phyloP scores from a whole-genome alignment of 2,113 vertebrate genomes.

The Picathartes gymnocephalus region DNA sequence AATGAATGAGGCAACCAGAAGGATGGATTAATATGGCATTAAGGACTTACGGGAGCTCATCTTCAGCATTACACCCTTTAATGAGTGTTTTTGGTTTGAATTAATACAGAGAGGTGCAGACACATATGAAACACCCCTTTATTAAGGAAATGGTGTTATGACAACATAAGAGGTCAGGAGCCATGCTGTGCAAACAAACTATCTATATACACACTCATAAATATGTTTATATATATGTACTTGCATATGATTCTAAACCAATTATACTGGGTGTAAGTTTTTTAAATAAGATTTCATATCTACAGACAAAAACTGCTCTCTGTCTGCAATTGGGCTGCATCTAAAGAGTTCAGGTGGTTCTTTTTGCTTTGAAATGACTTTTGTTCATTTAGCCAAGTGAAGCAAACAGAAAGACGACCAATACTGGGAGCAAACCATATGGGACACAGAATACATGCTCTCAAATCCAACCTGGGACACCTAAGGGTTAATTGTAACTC shows the following conservation, averaged over 20 bases:
- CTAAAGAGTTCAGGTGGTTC: background rate
- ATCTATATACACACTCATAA: background rate
- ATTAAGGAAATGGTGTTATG: background rate
- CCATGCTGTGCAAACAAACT: background rate
- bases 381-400: background rate
- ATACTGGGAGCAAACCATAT: background rate
- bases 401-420: background rate
- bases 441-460: background rate
- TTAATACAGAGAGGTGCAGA: background rate
- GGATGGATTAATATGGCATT: background rate
- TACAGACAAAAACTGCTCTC: background rate
- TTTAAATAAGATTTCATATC: background rate
- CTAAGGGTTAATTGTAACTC: background rate
- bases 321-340: background rate
- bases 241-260: background rate
- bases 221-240: fast-evolving
- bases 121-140: background rate
- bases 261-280: fast-evolving
- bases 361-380: background rate
- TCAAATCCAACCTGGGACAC: background rate
- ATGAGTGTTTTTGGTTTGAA: background rate
- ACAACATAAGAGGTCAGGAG: background rate
- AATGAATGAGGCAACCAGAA: background rate
- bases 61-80: background rate
- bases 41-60: background rate